Evolutionary conservation across 2,888 invertebrate genomes (phyloP), one percentile per base, ranked within the genome.

Genomic region (Pachymerium ferrugineum): DNA sequence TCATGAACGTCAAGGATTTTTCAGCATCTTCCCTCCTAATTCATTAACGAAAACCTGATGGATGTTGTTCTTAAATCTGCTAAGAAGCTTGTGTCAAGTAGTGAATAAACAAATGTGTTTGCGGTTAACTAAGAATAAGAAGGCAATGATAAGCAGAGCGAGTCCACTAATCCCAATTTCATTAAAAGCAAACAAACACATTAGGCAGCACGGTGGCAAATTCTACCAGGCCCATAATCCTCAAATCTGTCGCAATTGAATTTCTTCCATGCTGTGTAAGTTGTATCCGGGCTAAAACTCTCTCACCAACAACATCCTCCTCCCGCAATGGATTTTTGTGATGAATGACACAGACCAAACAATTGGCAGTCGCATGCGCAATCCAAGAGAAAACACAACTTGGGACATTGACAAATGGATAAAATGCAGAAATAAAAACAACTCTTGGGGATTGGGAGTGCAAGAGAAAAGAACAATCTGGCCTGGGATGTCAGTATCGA

Each of bases 171-270:
- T 62, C 62, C 62, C 25, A 6, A 62, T 25, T 14, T 14, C 25
- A 62, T 62, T 62, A 62, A 62, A 62, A 25, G 62, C 28, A 62
- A 62, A 62, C 62, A 62, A 62, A 62, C 62, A 62, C 62, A 62
- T 62, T 62, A 14, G 28, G 62, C 22, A 62, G 25, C 28, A 28
- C 28, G 62, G 28, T 28, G 12, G 5, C 62, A 62, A 25, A 62
- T 62, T 25, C 62, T 14, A 62, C 14, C n/a, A 62, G 28, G 62
- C 62, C 62, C 28, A 62, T 62, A 62, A 62, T 62, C 62, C 62
- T 62, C 62, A 28, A 62, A 62, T 62, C 62, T 62, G 62, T 62
- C 14, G 62, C 62, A 62, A 62, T 62, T 62, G 62, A 62, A 28
- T 62, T 62, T 62, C 62, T 25, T 22, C 62, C 62, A 62, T 28